Evolutionary conservation across 23 tunicate species (phyloP).

Genomic region (Ascidia mentula): DNA sequence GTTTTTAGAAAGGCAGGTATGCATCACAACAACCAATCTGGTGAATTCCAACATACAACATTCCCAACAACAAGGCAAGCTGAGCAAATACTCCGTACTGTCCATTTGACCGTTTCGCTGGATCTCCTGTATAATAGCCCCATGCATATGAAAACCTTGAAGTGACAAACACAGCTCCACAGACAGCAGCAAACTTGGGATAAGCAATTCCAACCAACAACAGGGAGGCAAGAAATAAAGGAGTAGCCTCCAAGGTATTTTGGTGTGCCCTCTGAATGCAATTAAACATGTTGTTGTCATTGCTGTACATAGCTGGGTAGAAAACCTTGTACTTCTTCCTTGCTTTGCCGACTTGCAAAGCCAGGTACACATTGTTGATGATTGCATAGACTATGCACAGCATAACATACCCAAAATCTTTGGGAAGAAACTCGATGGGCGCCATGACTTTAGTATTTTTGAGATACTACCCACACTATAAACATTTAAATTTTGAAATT

Average conservation of each 20-base stretch:
- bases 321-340: slow-evolving; percentile 62
- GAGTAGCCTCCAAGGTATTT: slow-evolving; percentile 62
- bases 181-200: slow-evolving; percentile 54
- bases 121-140: slow-evolving; percentile 95
- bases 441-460: slow-evolving; percentile 27
- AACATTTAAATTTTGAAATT: too few species aligned
- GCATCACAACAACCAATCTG: slow-evolving; percentile 51
- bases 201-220: slow-evolving; percentile 34
- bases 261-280: slow-evolving; percentile 87
- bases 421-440: slow-evolving; percentile 38
- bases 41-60: slow-evolving; percentile 43
- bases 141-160: slow-evolving; percentile 76
- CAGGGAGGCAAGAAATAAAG: slow-evolving; percentile 27
- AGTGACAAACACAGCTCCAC: slow-evolving; percentile 60
- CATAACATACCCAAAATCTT: slow-evolving; percentile 55
- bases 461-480: background rate
- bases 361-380: slow-evolving; percentile 44
- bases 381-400: slow-evolving; percentile 44
- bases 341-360: slow-evolving; percentile 58
- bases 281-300: slow-evolving; percentile 57
- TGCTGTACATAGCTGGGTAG: slow-evolving; percentile 80
- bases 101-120: slow-evolving; percentile 77
- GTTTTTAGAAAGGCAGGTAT: slow-evolving; percentile 33
- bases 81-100: slow-evolving; percentile 54
- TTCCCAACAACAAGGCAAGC: slow-evolving; percentile 40